Evolutionary conservation across 2,113 vertebrate species (phyloP).

Genomic region (Strix aluco): DNA sequence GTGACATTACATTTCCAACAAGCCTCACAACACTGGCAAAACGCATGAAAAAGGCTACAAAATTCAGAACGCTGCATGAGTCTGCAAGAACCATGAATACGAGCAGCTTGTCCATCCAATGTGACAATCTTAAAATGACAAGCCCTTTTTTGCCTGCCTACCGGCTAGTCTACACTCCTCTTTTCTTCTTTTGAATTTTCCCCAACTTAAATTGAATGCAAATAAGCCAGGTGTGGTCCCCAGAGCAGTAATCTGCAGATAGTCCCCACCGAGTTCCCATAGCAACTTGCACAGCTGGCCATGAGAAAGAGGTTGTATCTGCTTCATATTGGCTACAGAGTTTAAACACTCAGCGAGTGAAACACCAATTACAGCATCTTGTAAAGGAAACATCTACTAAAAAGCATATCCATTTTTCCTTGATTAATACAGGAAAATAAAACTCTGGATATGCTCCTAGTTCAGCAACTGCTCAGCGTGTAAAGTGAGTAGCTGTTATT

Average conservation of each 20-base stretch:
- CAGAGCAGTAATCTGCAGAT: conserved; percentile 55
- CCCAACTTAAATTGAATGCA: conserved; percentile 75
- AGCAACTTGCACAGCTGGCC: conserved; percentile 71
- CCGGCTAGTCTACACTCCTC: not conserved
- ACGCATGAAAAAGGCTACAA: not conserved
- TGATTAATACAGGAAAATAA: conserved; percentile 55
- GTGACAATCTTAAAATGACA: conserved; percentile 45
- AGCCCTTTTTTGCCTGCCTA: conserved; percentile 47
- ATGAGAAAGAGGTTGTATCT: conserved; percentile 27
- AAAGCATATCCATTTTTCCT: conserved; percentile 25
- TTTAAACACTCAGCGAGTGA: conserved; percentile 60
- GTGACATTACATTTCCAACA: not conserved
- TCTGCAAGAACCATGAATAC: not conserved
- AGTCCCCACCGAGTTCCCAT: conserved; percentile 68
- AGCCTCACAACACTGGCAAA: not conserved
- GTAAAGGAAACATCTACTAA: conserved; percentile 40
- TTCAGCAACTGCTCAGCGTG: not conserved
- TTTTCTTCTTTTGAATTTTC: conserved; percentile 68
- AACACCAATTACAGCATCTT: conserved; percentile 46
- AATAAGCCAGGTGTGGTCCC: conserved; percentile 77
- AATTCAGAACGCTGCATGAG: conserved; percentile 7
- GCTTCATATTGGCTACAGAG: conserved; percentile 57
- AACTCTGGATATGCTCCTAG: not conserved
- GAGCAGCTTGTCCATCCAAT: conserved; percentile 29
- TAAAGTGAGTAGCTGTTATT: not conserved